Base-by-base conservation (phyloP, 1,140 invertebrate genomes). In the Saccostrea echinata region DNA sequence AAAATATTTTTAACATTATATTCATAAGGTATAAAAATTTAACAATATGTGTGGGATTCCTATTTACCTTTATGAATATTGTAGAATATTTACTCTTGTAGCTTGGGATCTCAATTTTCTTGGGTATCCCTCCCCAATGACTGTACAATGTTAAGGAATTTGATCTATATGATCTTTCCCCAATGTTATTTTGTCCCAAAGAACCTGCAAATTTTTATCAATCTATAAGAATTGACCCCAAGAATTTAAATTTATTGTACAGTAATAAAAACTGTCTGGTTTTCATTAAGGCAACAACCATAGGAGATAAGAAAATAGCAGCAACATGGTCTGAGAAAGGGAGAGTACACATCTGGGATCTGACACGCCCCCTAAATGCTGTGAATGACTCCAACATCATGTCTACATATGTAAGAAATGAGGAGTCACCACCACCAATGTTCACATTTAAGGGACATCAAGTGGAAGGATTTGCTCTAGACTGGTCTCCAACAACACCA, bases 321-420 rank as follows among this genome's bases (percentile, higher is more conserved):
- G 98, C 98, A 53, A 97, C 97, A 81, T 99, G 98, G 98, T 99
- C 98, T 91, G 98, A 99, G 95, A 94, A 97, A 52, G 98, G 98
- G 0, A 96, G 97, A 91, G 98, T 99, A 6, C 97, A 97, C 92
- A 96, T 99, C 80, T 99, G 98, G 97, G 97, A 99, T 95, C 95
- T 99, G 90, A 97, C 96, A 55, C 96, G 97, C 90, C 97, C 98
- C 89, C 90, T 99, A 12, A 96, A 96, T 93, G 97, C 97, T 18
- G 95, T 99, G 0, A 97, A 98, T 92, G 96, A 97, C 95, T 95
- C 96, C 12, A 92, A 95, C 43, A 90, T 96, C 21, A 88, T 95
- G 97, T 71, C 95, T 95, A 90, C 93, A 33, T 96, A 95, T 91
- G 92, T 94, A 13, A 91, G 92, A 52, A 93, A 93, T 30, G 91